phyloP scores from a whole-genome alignment of 1,140 invertebrate species.

The Drosophila auraria region DNA sequence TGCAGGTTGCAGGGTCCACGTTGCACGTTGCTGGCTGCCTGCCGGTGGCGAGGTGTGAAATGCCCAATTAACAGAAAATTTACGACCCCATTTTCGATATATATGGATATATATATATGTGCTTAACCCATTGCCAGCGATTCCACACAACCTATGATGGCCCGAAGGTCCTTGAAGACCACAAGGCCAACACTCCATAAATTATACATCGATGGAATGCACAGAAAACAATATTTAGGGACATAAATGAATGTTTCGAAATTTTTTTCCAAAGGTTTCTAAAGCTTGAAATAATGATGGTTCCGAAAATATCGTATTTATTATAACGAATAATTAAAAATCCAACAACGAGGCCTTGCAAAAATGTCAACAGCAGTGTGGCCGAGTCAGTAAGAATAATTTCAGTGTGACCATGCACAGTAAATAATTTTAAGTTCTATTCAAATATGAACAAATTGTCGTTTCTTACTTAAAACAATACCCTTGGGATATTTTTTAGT shows the following conservation, averaged over 20 bases:
- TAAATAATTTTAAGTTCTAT: no score
- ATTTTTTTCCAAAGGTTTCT: not conserved
- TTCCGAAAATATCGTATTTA: not conserved
- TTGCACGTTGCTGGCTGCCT: conserved; percentile 4
- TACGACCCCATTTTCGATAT: conserved; percentile 44
- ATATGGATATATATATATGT: conserved; percentile 15
- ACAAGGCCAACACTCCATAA: conserved; percentile 55
- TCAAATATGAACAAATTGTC: no score
- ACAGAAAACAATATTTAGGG: not conserved
- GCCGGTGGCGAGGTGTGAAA: conserved; percentile 66
- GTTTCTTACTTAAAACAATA: no score
- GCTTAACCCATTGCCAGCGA: conserved; percentile 57
- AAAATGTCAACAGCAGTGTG: not conserved
- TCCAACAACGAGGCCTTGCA: no score
- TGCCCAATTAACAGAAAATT: conserved; percentile 74
- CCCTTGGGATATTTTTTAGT: no score
- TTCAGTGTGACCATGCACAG: not conserved
- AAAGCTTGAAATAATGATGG: not conserved
- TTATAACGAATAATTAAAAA: no score
- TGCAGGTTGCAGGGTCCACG: conserved; percentile 3
- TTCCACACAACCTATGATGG: conserved; percentile 60
- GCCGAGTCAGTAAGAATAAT: not conserved
- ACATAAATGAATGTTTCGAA: no score
- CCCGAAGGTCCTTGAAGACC: conserved; percentile 69
- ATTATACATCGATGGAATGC: conserved; percentile 6